These are phyloP conservation scores for Prunella himalayana DNA, from an alignment of 2,113 vertebrate genomes.

Conservation along the genomic window DNA sequence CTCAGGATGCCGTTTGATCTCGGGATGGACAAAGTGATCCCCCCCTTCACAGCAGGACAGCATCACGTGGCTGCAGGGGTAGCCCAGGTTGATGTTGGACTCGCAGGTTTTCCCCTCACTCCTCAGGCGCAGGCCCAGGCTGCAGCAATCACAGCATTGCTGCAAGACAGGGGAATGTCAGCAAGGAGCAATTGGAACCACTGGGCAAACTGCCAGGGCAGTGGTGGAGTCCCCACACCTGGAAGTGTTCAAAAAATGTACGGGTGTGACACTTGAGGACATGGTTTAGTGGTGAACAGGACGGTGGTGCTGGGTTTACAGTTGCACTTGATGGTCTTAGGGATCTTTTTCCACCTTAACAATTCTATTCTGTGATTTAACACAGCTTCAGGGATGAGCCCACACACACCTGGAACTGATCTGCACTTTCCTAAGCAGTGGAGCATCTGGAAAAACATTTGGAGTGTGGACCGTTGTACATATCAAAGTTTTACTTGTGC, in stretches of 20 bases:
- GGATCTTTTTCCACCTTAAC: neutral
- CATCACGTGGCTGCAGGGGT: constrained; percentile 87
- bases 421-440: neutral
- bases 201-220: neutral
- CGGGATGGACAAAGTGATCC: constrained; percentile 62
- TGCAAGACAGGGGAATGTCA: neutral
- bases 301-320: neutral
- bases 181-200: neutral
- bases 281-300: too few relatives aligned
- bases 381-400: neutral
- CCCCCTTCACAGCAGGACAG: constrained; percentile 88
- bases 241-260: neutral
- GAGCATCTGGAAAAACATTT: neutral
- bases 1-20: constrained; percentile 74
- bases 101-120: constrained; percentile 75
- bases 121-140: constrained; percentile 79
- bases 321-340: neutral
- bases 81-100: constrained; percentile 80
- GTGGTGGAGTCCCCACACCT: too few relatives aligned
- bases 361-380: neutral
- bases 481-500: neutral
- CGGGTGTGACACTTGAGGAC: neutral
- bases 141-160: constrained; percentile 93
- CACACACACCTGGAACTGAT: neutral
- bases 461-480: neutral